phyloP scores from a whole-genome alignment of 2,113 vertebrate genomes.

The Herpailurus yagouaroundi region DNA sequence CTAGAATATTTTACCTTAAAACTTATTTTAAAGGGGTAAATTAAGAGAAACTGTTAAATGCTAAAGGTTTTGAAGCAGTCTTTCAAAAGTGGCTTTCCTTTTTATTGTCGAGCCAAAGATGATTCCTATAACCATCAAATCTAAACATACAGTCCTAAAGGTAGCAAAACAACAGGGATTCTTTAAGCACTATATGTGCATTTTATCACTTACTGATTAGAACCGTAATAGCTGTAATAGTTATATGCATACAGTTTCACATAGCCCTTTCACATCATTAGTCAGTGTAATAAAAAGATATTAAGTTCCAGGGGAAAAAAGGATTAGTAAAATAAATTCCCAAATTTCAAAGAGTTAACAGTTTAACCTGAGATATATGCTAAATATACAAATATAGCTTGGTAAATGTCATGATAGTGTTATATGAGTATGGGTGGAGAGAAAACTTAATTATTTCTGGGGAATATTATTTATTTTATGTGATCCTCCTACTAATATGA shows the following conservation, averaged over 20 bases:
- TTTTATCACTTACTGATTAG: not conserved
- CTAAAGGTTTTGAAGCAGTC: not conserved
- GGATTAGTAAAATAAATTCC: not conserved
- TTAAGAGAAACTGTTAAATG: not conserved
- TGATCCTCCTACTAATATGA: not conserved
- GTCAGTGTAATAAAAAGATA: not conserved
- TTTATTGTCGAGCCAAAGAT: not conserved
- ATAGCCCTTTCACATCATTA: not conserved
- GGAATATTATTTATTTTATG: not conserved
- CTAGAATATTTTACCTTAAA: not conserved
- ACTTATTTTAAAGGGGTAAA: not conserved
- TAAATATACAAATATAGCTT: not conserved
- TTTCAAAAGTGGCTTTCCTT: not conserved
- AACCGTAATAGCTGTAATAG: not conserved
- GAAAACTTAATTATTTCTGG: not conserved
- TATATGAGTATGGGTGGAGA: not conserved
- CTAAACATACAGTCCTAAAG: not conserved
- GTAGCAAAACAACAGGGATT: not conserved
- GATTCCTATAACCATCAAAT: not conserved
- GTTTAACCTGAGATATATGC: not conserved
- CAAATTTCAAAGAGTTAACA: conserved; percentile 13
- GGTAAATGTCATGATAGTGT: not conserved
- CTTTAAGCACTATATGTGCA: not conserved
- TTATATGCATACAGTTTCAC: not conserved
- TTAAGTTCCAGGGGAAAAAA: not conserved